Conservation (phyloP, 2,888 invertebrate genomes). For the Adela reaumurella region DNA sequence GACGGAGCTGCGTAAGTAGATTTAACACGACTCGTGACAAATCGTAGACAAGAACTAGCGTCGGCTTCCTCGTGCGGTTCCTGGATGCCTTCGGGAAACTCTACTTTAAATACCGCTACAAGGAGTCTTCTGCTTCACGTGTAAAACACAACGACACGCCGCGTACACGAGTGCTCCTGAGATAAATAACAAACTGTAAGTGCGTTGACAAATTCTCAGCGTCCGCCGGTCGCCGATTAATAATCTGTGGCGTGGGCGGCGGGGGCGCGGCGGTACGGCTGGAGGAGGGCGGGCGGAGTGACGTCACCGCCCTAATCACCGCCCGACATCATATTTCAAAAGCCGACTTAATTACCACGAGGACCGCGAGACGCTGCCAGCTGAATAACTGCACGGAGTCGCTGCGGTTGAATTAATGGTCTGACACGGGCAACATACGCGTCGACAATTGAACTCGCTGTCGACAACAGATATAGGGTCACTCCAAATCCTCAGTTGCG, state of each 20-base stretch:
- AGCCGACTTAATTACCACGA: constrained; percentile 1
- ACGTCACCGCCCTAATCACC: not conserved
- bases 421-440: not conserved
- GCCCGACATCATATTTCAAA: not conserved
- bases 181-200: constrained; percentile 7
- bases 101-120: not conserved
- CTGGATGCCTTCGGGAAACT: not conserved
- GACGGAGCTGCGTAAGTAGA: too few relatives aligned
- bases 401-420: not conserved
- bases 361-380: not conserved
- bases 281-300: not conserved
- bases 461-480: not conserved
- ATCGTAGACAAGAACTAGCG: not conserved
- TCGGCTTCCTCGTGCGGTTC: not conserved
- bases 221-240: not conserved
- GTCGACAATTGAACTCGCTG: not conserved
- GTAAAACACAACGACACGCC: not conserved
- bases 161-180: constrained; percentile 9
- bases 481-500: too few relatives aligned
- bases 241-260: not conserved
- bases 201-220: not conserved
- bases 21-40: not conserved
- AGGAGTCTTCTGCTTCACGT: not conserved
- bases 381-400: not conserved
- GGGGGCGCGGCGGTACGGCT: not conserved